A percentile compares a stretch with the other conserved stretches of the same genome.
Conservation (phyloP, 1,140 invertebrate genomes). For the Leptopilina boulardi region DNA sequence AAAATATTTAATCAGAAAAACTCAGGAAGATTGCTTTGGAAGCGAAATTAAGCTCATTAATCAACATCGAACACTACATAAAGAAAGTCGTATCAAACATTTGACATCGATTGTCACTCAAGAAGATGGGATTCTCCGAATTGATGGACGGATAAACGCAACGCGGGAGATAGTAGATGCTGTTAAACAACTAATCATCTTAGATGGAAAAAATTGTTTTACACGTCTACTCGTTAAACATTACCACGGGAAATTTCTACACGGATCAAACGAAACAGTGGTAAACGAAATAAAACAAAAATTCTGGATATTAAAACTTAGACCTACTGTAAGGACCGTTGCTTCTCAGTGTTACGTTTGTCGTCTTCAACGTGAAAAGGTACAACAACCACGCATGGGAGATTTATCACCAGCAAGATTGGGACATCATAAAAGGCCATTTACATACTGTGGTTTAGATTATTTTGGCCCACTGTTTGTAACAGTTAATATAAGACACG, state of each 20-base stretch:
- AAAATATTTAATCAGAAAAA: no score
- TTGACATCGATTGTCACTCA: background rate
- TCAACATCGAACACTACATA: no score
- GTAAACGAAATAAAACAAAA: conserved; percentile 53
- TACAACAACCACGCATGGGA: conserved; percentile 15
- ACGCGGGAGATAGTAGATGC: background rate
- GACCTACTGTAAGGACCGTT: conserved; percentile 35
- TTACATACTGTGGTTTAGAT: conserved; percentile 60
- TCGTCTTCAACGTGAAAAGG: background rate
- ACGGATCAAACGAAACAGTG: conserved; percentile 49
- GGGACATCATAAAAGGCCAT: conserved; percentile 47
- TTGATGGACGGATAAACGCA: background rate
- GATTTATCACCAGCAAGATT: conserved; percentile 36
- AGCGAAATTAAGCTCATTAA: no score
- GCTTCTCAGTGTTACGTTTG: background rate
- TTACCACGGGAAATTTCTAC: conserved; percentile 44
- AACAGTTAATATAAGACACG: conserved; percentile 49
- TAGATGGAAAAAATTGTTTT: conserved; percentile 29
- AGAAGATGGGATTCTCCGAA: background rate
- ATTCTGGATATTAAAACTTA: conserved; percentile 50
- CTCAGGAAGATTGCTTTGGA: no score
- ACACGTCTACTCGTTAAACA: conserved; percentile 37
- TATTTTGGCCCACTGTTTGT: conserved; percentile 62
- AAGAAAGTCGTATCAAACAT: no score
- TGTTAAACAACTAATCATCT: conserved; percentile 35